phyloP scores from a whole-genome alignment of 2,113 vertebrate genomes.

The Peromyscus leucopus region DNA sequence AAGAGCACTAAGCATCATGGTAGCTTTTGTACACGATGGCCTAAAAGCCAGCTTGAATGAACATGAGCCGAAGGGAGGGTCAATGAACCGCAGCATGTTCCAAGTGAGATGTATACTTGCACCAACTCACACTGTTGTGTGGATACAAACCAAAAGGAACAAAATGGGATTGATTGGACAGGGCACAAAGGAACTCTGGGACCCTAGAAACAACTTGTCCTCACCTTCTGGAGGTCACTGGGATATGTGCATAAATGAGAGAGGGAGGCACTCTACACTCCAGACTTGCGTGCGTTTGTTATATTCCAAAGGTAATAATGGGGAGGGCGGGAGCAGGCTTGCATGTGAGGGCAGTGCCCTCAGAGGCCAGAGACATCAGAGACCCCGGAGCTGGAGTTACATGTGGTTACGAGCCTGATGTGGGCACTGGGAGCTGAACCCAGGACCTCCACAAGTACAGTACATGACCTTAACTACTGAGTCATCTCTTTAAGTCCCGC shows the following conservation, averaged over 20 bases:
- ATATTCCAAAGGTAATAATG: background rate
- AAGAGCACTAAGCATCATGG: background rate
- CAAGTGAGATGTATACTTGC: fast-evolving
- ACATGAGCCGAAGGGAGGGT: background rate
- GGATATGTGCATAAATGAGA: background rate
- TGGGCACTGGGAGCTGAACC: background rate
- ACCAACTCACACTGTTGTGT: background rate
- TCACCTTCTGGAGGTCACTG: background rate
- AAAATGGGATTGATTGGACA: background rate
- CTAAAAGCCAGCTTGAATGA: background rate
- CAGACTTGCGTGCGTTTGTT: too few species aligned
- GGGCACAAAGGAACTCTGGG: background rate
- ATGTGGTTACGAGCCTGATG: background rate
- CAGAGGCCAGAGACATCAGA: background rate
- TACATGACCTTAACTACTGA: background rate
- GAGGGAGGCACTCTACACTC: fast-evolving
- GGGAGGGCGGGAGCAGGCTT: too few species aligned
- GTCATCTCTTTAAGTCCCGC: background rate
- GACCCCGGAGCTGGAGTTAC: background rate
- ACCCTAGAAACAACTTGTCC: background rate
- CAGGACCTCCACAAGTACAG: background rate
- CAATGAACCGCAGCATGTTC: background rate
- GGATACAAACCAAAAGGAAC: background rate
- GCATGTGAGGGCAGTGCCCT: background rate
- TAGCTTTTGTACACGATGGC: background rate